Conservation (phyloP, 2,888 invertebrate species). For the Cistogaster globosa region DNA sequence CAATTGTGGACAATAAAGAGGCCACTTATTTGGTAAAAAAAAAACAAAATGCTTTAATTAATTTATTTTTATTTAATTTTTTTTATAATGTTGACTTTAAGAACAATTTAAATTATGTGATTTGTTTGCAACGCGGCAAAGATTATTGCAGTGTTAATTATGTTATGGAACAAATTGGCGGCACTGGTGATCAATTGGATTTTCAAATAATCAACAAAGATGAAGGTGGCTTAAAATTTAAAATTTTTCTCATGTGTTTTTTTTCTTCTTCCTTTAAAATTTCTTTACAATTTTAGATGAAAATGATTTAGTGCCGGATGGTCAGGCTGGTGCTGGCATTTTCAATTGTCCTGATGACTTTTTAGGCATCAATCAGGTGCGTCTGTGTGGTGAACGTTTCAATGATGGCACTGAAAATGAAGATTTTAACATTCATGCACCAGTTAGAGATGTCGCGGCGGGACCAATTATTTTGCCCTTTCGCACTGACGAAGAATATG, state of each 20-base stretch:
- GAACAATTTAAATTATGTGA: constrained; percentile 91
- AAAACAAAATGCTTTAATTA: neutral
- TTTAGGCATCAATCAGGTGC: constrained; percentile 87
- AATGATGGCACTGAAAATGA: constrained; percentile 86
- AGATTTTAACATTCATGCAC: constrained; percentile 87
- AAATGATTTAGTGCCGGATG: constrained; percentile 85
- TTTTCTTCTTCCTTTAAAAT: neutral
- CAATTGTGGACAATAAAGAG: constrained; percentile 84
- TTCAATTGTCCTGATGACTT: constrained; percentile 91
- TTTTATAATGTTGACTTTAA: constrained; percentile 76
- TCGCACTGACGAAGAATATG: constrained; percentile 86
- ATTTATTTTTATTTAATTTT: neutral
- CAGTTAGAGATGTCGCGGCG: constrained; percentile 87
- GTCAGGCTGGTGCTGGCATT: constrained; percentile 89
- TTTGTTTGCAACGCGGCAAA: constrained; percentile 86
- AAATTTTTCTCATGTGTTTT: constrained; percentile 52
- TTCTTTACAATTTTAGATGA: constrained; percentile 84
- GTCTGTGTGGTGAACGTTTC: constrained; percentile 89
- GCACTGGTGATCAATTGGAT: constrained; percentile 82
- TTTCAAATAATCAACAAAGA: constrained; percentile 89
- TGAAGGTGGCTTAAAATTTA: constrained; percentile 83
- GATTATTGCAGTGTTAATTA: constrained; percentile 88
- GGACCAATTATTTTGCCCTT: constrained; percentile 89
- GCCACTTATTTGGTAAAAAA: constrained; percentile 86
- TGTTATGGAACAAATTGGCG: constrained; percentile 81